Evolutionary conservation across 2,888 invertebrate genomes (phyloP), one percentile per base, ranked within the genome.

Genomic region (Ennomos fuscantarius): DNA sequence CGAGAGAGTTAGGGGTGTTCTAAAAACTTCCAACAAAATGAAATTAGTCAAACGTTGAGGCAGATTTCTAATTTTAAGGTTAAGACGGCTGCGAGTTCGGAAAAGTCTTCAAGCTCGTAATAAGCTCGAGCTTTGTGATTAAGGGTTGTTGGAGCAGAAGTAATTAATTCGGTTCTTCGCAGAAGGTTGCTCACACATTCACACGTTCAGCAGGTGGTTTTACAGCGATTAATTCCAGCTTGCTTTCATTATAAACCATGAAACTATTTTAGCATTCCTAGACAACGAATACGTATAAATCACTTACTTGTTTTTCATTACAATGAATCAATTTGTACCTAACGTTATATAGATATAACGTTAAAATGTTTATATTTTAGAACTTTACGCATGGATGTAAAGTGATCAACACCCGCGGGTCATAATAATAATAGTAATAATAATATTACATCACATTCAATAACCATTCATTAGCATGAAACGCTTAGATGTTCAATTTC

Each of bases 21-120:
- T 71, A 72, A 78, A 82, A 86, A 85, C 72, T 81, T 84, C 62
- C 72, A 74, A 70, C 73, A 73, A 84, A 84, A 85, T 86, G 83
- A 82, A 86, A 82, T 85, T 84, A 83, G 78, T 82, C 82, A 66
- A 70, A 78, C 75, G 53, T 39, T 52, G 47, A 52, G 36, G 45
- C 48, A 74, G 79, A 83, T 82, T 84, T 81, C 73, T 79, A 80
- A 84, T 80, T 84, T 79, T 71, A 77, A 76, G 72, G 68, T 72
- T 74, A 63, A 72, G 66, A 70, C 68, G 68, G 46, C 32, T 71
- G 66, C 61, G 52, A 62, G 63, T 71, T 72, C 63, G 63, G 70
- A 66, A 70, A 78, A 76, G 63, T 69, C 65, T 60, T 54, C 55
- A 36, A 63, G 63, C 59, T 60, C 54, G 54, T 71, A 67, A 71